Evolutionary conservation across 2,888 invertebrate genomes (phyloP).

Genomic region (Marronus borbonicus): DNA sequence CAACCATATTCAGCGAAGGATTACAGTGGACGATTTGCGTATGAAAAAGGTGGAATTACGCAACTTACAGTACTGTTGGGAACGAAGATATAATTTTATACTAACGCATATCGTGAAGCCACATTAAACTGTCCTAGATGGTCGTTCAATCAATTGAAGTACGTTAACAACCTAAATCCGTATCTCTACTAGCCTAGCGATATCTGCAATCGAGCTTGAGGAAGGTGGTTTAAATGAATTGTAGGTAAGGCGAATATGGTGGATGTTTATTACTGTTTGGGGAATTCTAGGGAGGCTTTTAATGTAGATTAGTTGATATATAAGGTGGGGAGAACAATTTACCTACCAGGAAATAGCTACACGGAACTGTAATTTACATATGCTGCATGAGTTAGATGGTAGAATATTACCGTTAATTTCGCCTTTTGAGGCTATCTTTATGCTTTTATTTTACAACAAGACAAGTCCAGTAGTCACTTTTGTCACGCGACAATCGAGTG

Average conservation of each 20-base stretch:
- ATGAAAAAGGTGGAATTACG: neutral
- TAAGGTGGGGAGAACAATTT: too few relatives aligned
- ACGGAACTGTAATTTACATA: too few relatives aligned
- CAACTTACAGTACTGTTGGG: neutral
- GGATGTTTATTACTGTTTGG: constrained; percentile 4
- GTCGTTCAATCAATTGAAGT: neutral
- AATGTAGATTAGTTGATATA: too few relatives aligned
- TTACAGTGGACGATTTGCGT: neutral
- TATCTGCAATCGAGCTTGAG: neutral
- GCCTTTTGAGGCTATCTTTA: too few relatives aligned
- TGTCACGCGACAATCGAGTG: too few relatives aligned
- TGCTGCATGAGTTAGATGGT: too few relatives aligned
- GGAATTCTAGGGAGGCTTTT: neutral
- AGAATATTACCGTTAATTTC: too few relatives aligned
- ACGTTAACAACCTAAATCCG: too few relatives aligned
- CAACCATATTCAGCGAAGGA: too few relatives aligned
- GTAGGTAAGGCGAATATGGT: neutral
- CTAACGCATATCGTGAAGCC: constrained; percentile 7
- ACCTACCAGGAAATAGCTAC: too few relatives aligned
- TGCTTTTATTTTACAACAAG: too few relatives aligned
- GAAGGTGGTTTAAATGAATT: constrained; percentile 4
- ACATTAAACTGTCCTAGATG: neutral
- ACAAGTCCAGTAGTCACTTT: too few relatives aligned
- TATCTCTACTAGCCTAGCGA: neutral
- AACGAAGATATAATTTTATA: neutral